Evolutionary conservation across 2,888 invertebrate species (phyloP).

Genomic region (Habrosyne pyritoides): DNA sequence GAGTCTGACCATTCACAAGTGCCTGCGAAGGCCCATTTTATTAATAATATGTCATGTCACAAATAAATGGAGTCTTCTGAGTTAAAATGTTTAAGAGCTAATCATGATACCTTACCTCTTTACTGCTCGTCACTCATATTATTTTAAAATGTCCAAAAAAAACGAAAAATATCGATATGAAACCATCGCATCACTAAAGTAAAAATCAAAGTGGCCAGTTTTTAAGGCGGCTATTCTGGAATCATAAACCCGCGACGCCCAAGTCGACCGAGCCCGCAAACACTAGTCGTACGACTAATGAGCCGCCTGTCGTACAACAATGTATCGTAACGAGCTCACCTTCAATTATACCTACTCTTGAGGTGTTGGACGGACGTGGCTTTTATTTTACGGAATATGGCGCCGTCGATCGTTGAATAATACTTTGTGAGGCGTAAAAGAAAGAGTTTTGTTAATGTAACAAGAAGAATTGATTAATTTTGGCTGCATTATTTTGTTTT

Average conservation of each 20-base stretch:
- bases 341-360: slow-evolving; percentile 15
- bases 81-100: too few relatives aligned
- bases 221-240: slow-evolving; percentile 64
- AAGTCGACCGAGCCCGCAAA: slow-evolving; percentile 33
- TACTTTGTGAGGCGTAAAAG: neutral
- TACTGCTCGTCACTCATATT: too few relatives aligned
- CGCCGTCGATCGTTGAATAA: neutral
- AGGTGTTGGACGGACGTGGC: neutral
- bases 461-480: neutral
- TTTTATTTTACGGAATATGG: neutral
- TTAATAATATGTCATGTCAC: too few relatives aligned
- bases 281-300: slow-evolving; percentile 45
- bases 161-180: slow-evolving; percentile 11
- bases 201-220: slow-evolving; percentile 64
- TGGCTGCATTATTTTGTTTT: neutral
- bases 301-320: slow-evolving; percentile 40
- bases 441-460: neutral
- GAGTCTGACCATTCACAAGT: too few relatives aligned
- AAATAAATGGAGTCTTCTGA: too few relatives aligned
- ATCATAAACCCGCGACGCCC: slow-evolving; percentile 62
- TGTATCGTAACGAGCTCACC: slow-evolving; percentile 45
- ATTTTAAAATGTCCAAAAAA: too few relatives aligned
- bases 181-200: slow-evolving; percentile 41
- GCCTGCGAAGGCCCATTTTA: too few relatives aligned
- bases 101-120: too few relatives aligned